A percentile compares a stretch with the other conserved stretches of the same genome.
Evolutionary conservation across 2,888 invertebrate species (phyloP).

Genomic region (Lydus trimaculatus): DNA sequence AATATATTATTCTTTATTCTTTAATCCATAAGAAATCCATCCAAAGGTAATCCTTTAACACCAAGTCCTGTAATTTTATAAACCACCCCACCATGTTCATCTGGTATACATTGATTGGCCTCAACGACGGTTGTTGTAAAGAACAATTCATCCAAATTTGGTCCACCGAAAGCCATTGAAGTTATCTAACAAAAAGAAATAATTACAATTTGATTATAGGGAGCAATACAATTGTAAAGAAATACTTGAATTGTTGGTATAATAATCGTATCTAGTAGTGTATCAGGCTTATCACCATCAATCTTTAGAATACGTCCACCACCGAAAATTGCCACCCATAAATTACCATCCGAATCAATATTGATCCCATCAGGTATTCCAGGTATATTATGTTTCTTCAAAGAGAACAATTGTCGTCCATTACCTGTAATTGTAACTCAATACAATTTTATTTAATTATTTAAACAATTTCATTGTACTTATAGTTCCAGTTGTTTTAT

Average conservation of each 20-base stretch:
- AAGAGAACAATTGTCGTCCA: constrained; percentile 67
- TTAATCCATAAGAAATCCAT: neutral
- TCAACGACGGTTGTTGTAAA: constrained; percentile 69
- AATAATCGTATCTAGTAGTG: constrained; percentile 66
- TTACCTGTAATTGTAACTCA: constrained; percentile 62
- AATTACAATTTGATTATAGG: neutral
- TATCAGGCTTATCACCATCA: constrained; percentile 63
- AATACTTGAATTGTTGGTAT: constrained; percentile 70
- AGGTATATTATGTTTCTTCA: constrained; percentile 56
- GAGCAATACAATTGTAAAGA: constrained; percentile 45
- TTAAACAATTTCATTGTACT: constrained; percentile 18
- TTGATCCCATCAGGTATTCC: constrained; percentile 71
- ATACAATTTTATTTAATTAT: neutral
- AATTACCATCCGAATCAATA: constrained; percentile 72
- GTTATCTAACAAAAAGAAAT: constrained; percentile 59
- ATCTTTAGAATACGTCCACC: constrained; percentile 69
- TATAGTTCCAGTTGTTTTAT: constrained; percentile 63
- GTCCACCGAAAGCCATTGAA: constrained; percentile 75
- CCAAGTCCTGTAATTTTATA: constrained; percentile 68
- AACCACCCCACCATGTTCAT: constrained; percentile 63
- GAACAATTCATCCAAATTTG: constrained; percentile 68
- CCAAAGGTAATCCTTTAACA: constrained; percentile 61
- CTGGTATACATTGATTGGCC: constrained; percentile 58
- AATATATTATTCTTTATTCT: neutral
- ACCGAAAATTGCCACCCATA: constrained; percentile 80